Percentiles rank a stretch among this genome's conserved stretches.
Evolutionary conservation across 1,140 invertebrate genomes (phyloP).

Genomic region (Marisa cornuarietis): DNA sequence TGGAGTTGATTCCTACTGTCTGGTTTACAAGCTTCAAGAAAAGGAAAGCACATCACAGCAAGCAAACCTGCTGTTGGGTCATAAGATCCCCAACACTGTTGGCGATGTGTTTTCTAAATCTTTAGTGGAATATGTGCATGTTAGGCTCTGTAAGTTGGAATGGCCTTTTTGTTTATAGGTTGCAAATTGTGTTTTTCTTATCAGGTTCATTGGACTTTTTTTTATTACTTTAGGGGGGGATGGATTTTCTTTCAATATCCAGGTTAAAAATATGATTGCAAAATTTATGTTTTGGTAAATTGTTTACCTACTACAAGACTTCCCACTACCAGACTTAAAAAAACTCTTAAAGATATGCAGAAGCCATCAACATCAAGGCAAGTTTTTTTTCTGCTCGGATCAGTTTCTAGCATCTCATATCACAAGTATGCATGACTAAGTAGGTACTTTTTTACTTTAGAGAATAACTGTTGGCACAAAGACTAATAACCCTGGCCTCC

Average conservation of each 20-base stretch:
- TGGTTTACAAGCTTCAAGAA: background rate
- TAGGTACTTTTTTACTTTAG: constrained; percentile 13
- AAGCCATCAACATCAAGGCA: constrained; percentile 5
- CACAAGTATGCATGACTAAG: constrained; percentile 4
- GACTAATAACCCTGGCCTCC: background rate
- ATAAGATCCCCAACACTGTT: constrained; percentile 36
- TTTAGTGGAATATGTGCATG: too few species aligned
- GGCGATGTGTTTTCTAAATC: constrained; percentile 25
- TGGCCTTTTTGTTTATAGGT: too few species aligned
- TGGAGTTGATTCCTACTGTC: background rate
- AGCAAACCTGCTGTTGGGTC: constrained; percentile 45
- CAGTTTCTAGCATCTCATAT: constrained; percentile 11
- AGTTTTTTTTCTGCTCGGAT: constrained; percentile 6
- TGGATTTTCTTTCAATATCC: background rate
- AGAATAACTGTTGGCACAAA: background rate
- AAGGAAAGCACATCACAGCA: constrained; percentile 40
- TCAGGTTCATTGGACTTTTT: background rate
- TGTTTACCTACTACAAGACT: too few species aligned
- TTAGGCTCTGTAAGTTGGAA: too few species aligned
- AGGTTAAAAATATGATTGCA: too few species aligned
- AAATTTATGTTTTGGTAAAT: too few species aligned
- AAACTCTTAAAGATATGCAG: too few species aligned
- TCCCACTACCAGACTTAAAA: too few species aligned
- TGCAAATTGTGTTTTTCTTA: too few species aligned
- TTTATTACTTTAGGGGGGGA: background rate